Evolutionary conservation across 2,888 invertebrate genomes (phyloP).

Genomic region (Epinotia brunnichana): DNA sequence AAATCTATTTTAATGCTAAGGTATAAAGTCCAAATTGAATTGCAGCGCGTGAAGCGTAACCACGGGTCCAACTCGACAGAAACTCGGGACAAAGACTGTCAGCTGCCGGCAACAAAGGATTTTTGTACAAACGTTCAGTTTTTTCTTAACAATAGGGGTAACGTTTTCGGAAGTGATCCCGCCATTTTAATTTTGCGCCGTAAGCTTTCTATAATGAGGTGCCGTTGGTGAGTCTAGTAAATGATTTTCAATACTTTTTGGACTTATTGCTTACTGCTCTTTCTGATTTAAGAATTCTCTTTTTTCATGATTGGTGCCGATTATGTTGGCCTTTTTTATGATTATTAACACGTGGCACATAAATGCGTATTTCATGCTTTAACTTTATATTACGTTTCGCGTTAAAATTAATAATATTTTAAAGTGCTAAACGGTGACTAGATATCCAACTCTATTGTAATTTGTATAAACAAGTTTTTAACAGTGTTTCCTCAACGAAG

Average conservation of each 20-base stretch:
- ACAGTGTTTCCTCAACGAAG: background rate
- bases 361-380: too few species aligned
- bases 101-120: slow-evolving; percentile 41
- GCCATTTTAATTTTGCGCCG: slow-evolving; percentile 38
- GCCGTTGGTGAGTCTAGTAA: slow-evolving; percentile 14
- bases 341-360: too few species aligned
- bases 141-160: slow-evolving; percentile 50
- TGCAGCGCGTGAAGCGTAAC: slow-evolving; percentile 25
- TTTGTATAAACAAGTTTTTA: background rate
- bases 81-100: slow-evolving; percentile 35
- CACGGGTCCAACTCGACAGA: slow-evolving; percentile 33
- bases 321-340: too few species aligned
- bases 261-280: background rate
- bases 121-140: slow-evolving; percentile 39
- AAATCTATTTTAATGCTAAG: slow-evolving; percentile 11
- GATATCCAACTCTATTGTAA: background rate
- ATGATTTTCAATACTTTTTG: slow-evolving; percentile 12
- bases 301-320: background rate
- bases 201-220: slow-evolving; percentile 33
- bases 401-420: too few species aligned
- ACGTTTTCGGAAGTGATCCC: slow-evolving; percentile 55
- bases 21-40: background rate
- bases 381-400: too few species aligned
- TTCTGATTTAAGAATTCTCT: background rate
- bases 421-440: background rate